phyloP scores from a whole-genome alignment of 1,140 invertebrate species.

The Pemphigus obesinymphae region DNA sequence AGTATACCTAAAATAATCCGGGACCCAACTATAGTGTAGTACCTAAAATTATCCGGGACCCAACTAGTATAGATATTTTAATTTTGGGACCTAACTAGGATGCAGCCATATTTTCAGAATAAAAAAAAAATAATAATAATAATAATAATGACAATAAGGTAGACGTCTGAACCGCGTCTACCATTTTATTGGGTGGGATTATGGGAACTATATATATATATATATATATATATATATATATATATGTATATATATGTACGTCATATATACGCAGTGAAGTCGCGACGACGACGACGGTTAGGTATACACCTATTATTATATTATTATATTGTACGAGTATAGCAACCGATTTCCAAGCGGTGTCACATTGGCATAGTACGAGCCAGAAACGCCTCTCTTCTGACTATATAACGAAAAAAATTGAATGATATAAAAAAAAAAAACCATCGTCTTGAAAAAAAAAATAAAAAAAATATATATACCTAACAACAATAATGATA shows the following conservation, averaged over 20 bases:
- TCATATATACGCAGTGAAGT: background rate
- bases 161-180: background rate
- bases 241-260: no score
- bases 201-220: background rate
- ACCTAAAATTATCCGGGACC: no score
- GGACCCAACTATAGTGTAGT: no score
- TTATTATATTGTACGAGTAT: no score
- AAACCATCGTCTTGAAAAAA: background rate
- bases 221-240: no score
- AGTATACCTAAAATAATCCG: no score
- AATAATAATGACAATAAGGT: background rate
- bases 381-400: slow-evolving; percentile 28
- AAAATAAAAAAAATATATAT: no score
- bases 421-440: background rate
- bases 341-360: slow-evolving; percentile 33
- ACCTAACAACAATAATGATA: no score
- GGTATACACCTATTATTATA: no score
- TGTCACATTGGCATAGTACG: slow-evolving; percentile 31
- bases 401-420: background rate
- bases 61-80: no score
- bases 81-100: no score
- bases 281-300: no score
- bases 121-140: background rate
- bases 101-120: background rate
- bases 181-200: background rate